Evolutionary conservation across 2,797 vertebrate species (phyloP).

Genomic region (Trematomus bernacchii): DNA sequence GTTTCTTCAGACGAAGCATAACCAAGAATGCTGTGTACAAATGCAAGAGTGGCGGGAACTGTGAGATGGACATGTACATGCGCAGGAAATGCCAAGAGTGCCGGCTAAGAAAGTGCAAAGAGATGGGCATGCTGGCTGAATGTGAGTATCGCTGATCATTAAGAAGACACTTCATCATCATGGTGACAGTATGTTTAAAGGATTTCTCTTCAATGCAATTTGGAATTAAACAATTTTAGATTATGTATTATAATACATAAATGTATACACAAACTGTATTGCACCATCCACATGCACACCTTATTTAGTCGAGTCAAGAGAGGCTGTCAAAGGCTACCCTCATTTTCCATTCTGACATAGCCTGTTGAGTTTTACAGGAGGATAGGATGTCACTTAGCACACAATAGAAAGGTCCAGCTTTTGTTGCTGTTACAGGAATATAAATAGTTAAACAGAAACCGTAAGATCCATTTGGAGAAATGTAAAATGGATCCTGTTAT

Average conservation of each 20-base stretch:
- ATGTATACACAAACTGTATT: neutral
- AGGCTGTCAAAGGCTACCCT: constrained; percentile 33
- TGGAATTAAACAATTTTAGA: neutral
- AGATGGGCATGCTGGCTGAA: constrained; percentile 99
- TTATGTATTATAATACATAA: too few relatives aligned
- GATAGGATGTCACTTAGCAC: constrained; percentile 47
- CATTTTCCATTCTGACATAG: constrained; percentile 61
- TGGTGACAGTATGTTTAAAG: neutral
- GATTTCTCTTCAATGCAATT: too few relatives aligned
- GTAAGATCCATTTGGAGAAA: constrained; percentile 21
- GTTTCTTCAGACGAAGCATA: constrained; percentile 98
- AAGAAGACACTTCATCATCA: neutral
- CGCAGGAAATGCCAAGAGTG: constrained; percentile 98
- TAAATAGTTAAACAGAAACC: constrained; percentile 35
- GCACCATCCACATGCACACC: neutral
- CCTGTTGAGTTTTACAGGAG: constrained; percentile 44
- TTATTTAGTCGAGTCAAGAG: constrained; percentile 1
- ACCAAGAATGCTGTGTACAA: constrained; percentile 98
- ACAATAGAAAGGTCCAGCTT: constrained; percentile 43
- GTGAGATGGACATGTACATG: constrained; percentile 99
- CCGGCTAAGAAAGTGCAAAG: constrained; percentile 95
- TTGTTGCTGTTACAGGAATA: constrained; percentile 57
- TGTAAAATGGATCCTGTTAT: neutral
- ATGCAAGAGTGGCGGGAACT: constrained; percentile 97
- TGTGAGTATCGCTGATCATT: constrained; percentile 87